Conservation (phyloP, 92 coral and sea anemone species). For the Epizoanthus scotinus region DNA sequence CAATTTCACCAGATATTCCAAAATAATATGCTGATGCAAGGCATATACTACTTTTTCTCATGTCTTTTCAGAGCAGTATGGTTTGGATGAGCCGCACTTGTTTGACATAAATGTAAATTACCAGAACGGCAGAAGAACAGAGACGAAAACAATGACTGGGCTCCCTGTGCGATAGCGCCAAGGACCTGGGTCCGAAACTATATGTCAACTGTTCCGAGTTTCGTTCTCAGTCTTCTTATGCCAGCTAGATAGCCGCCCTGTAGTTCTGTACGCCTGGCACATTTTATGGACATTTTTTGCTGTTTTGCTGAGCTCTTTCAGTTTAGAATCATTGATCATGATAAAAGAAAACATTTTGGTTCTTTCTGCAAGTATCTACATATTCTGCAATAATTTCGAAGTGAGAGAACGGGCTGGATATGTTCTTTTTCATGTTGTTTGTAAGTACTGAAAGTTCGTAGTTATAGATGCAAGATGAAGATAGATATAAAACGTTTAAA, state of each 20-base stretch:
- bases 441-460: conserved; percentile 47
- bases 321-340: neutral
- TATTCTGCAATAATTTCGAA: conserved; percentile 61
- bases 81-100: no score
- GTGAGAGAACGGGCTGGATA: conserved; percentile 64
- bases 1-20: no score
- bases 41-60: no score
- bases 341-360: conserved; percentile 63
- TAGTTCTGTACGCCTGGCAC: conserved; percentile 9
- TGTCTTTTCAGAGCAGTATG: no score
- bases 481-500: neutral
- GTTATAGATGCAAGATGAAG: neutral
- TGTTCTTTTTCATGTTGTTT: conserved; percentile 56
- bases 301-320: neutral
- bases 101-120: no score
- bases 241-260: neutral
- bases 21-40: no score
- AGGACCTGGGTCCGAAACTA: no score
- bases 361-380: conserved; percentile 52
- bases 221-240: conserved; percentile 23
- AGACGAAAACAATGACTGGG: no score
- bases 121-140: no score
- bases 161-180: no score
- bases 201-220: no score
- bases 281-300: neutral